Base-by-base conservation (phyloP, 2,113 vertebrate genomes). In the Pterocles burchelli region DNA sequence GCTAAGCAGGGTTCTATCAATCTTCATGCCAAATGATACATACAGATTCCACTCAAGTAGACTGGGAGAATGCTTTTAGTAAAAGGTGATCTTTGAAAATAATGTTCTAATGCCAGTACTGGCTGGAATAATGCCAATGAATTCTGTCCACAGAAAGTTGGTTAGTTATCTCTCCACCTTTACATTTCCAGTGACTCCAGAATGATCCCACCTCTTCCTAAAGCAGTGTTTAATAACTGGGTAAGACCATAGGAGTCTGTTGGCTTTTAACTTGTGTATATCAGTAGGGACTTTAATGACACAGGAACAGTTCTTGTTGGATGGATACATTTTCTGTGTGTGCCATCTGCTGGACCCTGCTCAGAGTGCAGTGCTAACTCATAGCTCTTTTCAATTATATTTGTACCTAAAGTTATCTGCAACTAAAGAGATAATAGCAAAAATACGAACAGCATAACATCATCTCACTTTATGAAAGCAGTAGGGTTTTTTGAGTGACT, bases 281-380 rank as follows among this genome's bases (percentile, higher is more conserved):
- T 28, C 43, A 45, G 0, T 21, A 33, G 58, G 19, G 29, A 1
- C 31, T 29, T 21, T 2, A 9, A 10, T 70, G 1, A 13, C 28
- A 9, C 0, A 11, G 3, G 34, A 21, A 6, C 48, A 16, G 41
- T 1, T 89, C 29, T 19, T 48, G 17, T 6, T 59, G 34, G 14
- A n/a, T 19, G 25, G 59, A 55, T 84, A 10, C 16, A 79, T 48
- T 94, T 82, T 92, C 57, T 78, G 4, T n/a, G 76, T 77, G 38
- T 77, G 91, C 95, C 95, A 75, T 77, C 97, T 97, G 63, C 95
- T 93, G 95, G 94, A 36, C 55, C 46, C 24, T 41, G 51, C 52
- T 65, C 66, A 41, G 38, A 93, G 51, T 61, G 72, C 80, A 89
- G 1, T 22, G 9, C 1, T 38, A 45, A 8, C 9, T 34, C 33